Evolutionary conservation across 2,113 vertebrate genomes (phyloP).

Genomic region (Emydura subglobosa): DNA sequence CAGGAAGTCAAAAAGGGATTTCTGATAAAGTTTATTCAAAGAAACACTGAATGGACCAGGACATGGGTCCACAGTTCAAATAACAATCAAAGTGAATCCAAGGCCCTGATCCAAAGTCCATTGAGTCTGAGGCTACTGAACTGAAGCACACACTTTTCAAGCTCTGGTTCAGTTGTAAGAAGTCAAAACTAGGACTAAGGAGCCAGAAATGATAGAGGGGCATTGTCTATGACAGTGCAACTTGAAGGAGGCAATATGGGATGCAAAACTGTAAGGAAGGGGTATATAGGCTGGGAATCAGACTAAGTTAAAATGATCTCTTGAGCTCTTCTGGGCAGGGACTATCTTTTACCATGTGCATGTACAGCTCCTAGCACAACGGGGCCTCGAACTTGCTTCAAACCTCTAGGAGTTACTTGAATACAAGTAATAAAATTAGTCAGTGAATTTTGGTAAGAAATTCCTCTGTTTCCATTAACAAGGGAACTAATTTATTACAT

Average conservation of each 20-base stretch:
- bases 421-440: neutral
- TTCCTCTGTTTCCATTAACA: neutral
- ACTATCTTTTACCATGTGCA: neutral
- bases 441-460: neutral
- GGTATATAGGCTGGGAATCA: neutral
- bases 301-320: neutral
- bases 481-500: neutral
- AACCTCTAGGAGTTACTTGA: neutral
- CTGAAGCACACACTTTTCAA: too few species aligned
- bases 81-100: neutral
- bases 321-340: neutral
- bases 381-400: neutral
- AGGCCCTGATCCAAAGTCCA: too few species aligned
- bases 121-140: too few species aligned
- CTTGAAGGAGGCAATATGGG: neutral
- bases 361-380: neutral
- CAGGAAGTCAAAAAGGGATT: neutral
- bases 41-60: neutral
- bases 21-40: neutral
- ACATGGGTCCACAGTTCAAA: neutral
- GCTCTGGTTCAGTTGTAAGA: too few species aligned
- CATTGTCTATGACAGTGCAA: neutral
- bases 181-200: too few species aligned
- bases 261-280: neutral
- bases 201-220: too few species aligned